A percentile compares a stretch with the other conserved stretches of the same genome.
These are phyloP conservation scores for Tipula helvola DNA, from an alignment of 2,888 invertebrate species.

Conservation along the genomic window DNA sequence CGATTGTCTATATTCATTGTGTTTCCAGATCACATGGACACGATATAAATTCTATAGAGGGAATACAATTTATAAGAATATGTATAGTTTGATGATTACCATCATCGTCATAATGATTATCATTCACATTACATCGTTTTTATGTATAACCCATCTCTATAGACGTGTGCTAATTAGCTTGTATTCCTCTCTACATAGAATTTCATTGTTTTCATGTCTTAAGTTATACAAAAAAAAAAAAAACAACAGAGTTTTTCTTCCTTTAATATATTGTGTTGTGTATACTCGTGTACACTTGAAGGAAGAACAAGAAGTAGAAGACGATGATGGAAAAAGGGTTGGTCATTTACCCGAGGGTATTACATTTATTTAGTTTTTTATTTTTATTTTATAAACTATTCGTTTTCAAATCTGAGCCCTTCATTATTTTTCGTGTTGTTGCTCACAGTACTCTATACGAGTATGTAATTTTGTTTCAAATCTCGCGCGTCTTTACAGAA, in stretches of 20 bases:
- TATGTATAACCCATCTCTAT: background rate
- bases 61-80: background rate
- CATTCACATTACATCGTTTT: slow-evolving; percentile 4
- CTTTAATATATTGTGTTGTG: background rate
- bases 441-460: background rate
- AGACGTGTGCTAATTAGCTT: slow-evolving; percentile 9
- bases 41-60: background rate
- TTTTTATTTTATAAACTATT: background rate
- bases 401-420: background rate
- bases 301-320: background rate
- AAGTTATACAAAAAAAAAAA: background rate
- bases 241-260: background rate
- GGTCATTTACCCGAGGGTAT: slow-evolving; percentile 7
- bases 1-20: background rate
- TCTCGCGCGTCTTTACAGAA: background rate
- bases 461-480: background rate
- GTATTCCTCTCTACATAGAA: background rate
- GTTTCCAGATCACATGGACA: background rate
- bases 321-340: background rate
- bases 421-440: background rate
- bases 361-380: background rate
- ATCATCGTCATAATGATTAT: background rate
- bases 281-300: background rate
- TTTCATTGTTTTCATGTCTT: slow-evolving; percentile 7
- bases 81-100: background rate